These are phyloP conservation scores for Hemitrygon akajei DNA, from an alignment of 2,797 vertebrate species.

Conservation along the genomic window DNA sequence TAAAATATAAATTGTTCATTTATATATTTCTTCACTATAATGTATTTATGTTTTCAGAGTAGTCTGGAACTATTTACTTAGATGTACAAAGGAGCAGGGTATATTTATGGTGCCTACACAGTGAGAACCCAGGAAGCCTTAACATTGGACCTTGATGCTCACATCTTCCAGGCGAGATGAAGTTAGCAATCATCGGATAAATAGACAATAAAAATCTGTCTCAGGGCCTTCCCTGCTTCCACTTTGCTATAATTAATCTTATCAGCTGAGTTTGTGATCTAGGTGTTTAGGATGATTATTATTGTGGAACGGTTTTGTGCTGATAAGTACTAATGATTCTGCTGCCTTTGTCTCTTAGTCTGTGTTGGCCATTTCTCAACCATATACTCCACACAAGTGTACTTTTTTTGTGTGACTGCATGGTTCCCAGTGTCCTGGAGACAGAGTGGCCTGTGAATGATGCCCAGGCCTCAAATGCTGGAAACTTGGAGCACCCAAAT, in stretches of 20 bases:
- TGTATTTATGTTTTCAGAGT: background rate
- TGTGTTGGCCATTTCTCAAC: no score
- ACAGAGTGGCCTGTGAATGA: no score
- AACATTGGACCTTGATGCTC: background rate
- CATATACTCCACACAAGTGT: no score
- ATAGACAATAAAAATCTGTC: background rate
- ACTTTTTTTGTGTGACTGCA: no score
- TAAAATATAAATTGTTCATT: background rate
- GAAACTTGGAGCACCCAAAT: no score
- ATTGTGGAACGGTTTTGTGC: background rate
- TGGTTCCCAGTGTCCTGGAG: no score
- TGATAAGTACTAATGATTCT: background rate
- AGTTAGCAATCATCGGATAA: background rate
- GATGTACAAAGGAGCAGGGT: background rate
- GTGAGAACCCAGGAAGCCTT: background rate
- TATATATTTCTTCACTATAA: background rate
- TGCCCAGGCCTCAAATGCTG: no score
- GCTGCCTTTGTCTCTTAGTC: background rate
- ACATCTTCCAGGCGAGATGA: background rate
- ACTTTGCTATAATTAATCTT: background rate
- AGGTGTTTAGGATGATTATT: background rate
- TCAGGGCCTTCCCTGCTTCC: background rate
- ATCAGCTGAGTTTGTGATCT: background rate
- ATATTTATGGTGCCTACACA: no score
- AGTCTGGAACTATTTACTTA: background rate